Evolutionary conservation across 1,140 invertebrate genomes (phyloP), one percentile per base, ranked within the genome.

Genomic region (Aphis gossypii): DNA sequence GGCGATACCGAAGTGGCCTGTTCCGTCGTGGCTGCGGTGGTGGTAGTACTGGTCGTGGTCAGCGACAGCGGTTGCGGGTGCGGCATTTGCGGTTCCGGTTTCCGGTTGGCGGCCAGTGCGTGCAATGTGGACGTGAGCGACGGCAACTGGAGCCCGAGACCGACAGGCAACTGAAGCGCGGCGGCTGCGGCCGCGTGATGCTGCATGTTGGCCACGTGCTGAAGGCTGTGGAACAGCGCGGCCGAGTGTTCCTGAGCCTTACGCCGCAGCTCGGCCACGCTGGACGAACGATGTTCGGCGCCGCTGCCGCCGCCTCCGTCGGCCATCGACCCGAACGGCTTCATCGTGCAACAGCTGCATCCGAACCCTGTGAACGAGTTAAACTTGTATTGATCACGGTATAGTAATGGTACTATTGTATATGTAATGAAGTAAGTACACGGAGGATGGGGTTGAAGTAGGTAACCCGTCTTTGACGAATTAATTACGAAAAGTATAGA

Each of bases 171-270:
- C 44, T 94, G 94, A 23, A 94, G 92, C 18, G 94, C 94, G 23
- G 94, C 94, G 18, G 94, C 93, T 94, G 96, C 96, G 95, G 95
- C 96, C 94, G 95, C 96, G 94, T 97, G 95, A 56, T 96, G 95
- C 68, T 95, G 95, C 94, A 96, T 95, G 94, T 94, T 96, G 68
- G 95, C 95, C 44, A 96, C 95, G 94, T 96, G 95, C 89, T 96
- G 97, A 46, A 98, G 95, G 38, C 96, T 97, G 94, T 97, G 97
- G 90, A 98, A 95, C 23, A 98, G 95, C 0, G 98, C 98, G 0
- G 98, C 98, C 3, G 98, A 98, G 95, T 99, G 98, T 95, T 98
- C 98, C 95, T 98, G 98, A 0, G 98, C 98, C 95, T 98, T 98
- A 46, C 98, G 96, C 25, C 98, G 96, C 20, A 98, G 95, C 94